A percentile compares a stretch with the other conserved stretches of the same genome.
These are phyloP conservation scores for Hucho hucho DNA, from an alignment of 2,113 vertebrate genomes.

Conservation along the genomic window DNA sequence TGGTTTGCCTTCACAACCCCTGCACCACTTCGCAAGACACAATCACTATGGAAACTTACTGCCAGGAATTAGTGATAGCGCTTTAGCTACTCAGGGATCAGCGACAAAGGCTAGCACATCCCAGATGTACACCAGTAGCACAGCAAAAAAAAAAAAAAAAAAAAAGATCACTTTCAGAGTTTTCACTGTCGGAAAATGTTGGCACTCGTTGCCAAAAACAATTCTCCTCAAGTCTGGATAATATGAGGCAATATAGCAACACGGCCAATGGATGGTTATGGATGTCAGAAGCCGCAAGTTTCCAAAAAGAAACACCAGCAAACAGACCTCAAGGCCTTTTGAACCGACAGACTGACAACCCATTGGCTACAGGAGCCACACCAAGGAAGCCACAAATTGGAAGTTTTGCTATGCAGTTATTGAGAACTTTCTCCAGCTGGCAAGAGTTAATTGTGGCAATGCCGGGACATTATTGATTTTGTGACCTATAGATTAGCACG, in stretches of 20 bases:
- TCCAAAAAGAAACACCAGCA: conserved; percentile 79
- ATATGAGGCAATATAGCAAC: conserved; percentile 78
- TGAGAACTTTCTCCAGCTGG: conserved; percentile 67
- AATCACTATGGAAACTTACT: neutral
- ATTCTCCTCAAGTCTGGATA: conserved; percentile 76
- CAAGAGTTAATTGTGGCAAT: conserved; percentile 62
- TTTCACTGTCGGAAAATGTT: conserved; percentile 71
- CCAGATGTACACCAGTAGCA: no score
- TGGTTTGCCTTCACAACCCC: conserved; percentile 13
- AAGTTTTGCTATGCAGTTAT: conserved; percentile 78
- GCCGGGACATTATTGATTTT: conserved; percentile 58
- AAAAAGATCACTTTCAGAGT: conserved; percentile 53
- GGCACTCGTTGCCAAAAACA: conserved; percentile 74
- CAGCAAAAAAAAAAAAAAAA: neutral
- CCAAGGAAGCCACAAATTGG: conserved; percentile 78
- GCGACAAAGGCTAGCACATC: no score
- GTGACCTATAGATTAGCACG: conserved; percentile 60
- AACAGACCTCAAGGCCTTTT: conserved; percentile 76
- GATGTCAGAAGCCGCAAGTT: conserved; percentile 80
- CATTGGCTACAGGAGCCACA: conserved; percentile 71
- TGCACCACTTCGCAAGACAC: conserved; percentile 16
- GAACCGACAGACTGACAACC: conserved; percentile 74
- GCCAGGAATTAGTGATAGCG: neutral
- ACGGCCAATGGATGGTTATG: conserved; percentile 71
- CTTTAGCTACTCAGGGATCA: no score